Conservation (phyloP, 2,888 invertebrate genomes). For the Melanostoma scalare region DNA sequence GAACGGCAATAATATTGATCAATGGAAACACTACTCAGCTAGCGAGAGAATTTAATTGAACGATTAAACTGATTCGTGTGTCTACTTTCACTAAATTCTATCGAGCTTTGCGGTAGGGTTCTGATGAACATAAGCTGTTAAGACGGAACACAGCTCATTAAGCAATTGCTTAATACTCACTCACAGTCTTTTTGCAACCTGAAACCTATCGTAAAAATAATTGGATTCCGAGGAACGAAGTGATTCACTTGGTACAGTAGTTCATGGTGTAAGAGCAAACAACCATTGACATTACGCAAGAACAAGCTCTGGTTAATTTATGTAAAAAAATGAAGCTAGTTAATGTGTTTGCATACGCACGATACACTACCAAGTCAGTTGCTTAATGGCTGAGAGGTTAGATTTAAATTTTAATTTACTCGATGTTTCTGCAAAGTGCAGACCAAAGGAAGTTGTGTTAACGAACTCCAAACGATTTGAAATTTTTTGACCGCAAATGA, state of each 20-base stretch:
- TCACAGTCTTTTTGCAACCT: neutral
- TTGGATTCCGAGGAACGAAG: conserved; percentile 27
- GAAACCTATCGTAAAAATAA: conserved; percentile 27
- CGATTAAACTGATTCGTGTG: neutral
- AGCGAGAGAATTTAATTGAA: neutral
- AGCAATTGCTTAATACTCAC: conserved; percentile 33
- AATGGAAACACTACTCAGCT: neutral
- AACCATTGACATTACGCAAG: conserved; percentile 32
- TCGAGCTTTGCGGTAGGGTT: conserved; percentile 1
- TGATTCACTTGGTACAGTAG: conserved; percentile 18
- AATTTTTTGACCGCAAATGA: neutral
- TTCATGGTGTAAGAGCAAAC: conserved; percentile 35
- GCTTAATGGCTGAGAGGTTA: conserved; percentile 19
- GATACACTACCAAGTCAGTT: neutral
- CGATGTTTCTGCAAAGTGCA: neutral
- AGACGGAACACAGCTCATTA: conserved; percentile 29
- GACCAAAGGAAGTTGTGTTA: conserved; percentile 1
- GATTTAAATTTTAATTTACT: conserved; percentile 1
- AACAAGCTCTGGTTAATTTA: conserved; percentile 9
- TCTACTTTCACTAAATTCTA: neutral
- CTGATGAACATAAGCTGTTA: neutral
- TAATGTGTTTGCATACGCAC: too few species aligned
- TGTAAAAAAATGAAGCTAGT: conserved; percentile 8
- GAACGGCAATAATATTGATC: neutral
- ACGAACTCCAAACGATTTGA: conserved; percentile 12